Evolutionary conservation across 1,140 invertebrate genomes (phyloP).

Genomic region (Drosophila gunungcola): DNA sequence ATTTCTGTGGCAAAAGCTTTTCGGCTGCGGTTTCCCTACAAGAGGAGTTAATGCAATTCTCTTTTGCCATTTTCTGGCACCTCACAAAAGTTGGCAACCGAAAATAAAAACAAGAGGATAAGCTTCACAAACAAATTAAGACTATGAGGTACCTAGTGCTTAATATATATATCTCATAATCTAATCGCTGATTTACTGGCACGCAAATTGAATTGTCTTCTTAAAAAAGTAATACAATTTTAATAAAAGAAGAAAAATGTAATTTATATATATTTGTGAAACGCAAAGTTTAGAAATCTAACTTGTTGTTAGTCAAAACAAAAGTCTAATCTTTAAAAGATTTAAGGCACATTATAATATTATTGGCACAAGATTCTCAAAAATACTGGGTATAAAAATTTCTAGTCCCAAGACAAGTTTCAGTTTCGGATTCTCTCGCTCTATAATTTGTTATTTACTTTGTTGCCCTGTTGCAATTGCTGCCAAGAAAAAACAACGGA

Average conservation of each 20-base stretch:
- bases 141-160: not conserved
- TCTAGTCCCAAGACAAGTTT: slow-evolving; percentile 45
- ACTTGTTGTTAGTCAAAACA: too few relatives aligned
- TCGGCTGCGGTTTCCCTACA: slow-evolving; percentile 42
- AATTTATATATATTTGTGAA: too few relatives aligned
- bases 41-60: slow-evolving; percentile 48
- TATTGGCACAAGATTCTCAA: not conserved
- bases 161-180: too few relatives aligned
- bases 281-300: too few relatives aligned
- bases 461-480: slow-evolving; percentile 37
- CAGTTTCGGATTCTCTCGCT: slow-evolving; percentile 27
- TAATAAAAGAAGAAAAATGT: too few relatives aligned
- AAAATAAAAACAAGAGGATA: slow-evolving; percentile 34
- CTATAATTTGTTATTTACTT: slow-evolving; percentile 55
- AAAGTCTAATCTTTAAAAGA: too few relatives aligned
- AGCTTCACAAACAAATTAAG: not conserved
- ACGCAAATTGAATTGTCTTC: too few relatives aligned
- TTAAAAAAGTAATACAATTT: too few relatives aligned
- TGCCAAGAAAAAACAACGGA: slow-evolving; percentile 32
- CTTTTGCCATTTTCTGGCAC: slow-evolving; percentile 37
- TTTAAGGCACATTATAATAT: not conserved
- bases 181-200: too few relatives aligned
- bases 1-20: slow-evolving; percentile 74
- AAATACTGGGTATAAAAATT: slow-evolving; percentile 11
- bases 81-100: slow-evolving; percentile 38